phyloP scores from a whole-genome alignment of 2,797 vertebrate species.

The Tadarida brasiliensis region DNA sequence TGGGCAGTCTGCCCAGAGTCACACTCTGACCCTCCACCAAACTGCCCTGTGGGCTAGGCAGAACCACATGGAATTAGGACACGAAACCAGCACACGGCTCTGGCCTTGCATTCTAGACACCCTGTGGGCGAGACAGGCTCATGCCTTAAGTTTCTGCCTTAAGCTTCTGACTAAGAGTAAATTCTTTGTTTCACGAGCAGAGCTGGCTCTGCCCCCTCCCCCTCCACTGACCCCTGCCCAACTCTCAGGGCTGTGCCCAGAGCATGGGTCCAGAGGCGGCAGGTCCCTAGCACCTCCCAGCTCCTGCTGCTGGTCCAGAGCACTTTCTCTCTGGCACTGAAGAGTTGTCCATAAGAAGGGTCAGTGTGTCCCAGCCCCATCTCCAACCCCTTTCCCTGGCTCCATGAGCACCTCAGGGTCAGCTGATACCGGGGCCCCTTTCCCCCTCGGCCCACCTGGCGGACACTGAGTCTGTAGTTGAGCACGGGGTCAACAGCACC shows the following conservation, averaged over 20 bases:
- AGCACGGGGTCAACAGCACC: slow-evolving; percentile 94
- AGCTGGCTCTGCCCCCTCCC: neutral
- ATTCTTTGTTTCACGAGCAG: neutral
- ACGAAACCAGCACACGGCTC: fast-evolving
- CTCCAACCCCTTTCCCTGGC: neutral
- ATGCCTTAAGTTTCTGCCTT: neutral
- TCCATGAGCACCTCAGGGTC: neutral
- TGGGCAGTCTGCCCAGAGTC: neutral
- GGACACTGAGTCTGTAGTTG: slow-evolving; percentile 94
- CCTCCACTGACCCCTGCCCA: neutral
- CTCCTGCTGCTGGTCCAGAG: neutral
- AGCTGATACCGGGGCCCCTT: neutral
- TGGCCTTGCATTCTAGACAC: neutral
- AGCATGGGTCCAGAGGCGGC: neutral
- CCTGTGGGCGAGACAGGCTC: neutral
- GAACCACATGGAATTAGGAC: neutral
- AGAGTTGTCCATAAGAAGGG: neutral
- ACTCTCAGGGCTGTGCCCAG: neutral
- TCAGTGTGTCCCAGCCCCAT: neutral
- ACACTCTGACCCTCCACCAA: neutral
- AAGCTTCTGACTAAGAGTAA: neutral
- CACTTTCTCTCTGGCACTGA: neutral
- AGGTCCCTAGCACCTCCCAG: neutral
- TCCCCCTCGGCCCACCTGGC: slow-evolving; percentile 90
- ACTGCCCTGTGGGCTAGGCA: neutral